Evolutionary conservation across 92 coral and sea anemone genomes (phyloP), one percentile per base, ranked within the genome.

Genomic region (Anthopleura xanthogrammica): DNA sequence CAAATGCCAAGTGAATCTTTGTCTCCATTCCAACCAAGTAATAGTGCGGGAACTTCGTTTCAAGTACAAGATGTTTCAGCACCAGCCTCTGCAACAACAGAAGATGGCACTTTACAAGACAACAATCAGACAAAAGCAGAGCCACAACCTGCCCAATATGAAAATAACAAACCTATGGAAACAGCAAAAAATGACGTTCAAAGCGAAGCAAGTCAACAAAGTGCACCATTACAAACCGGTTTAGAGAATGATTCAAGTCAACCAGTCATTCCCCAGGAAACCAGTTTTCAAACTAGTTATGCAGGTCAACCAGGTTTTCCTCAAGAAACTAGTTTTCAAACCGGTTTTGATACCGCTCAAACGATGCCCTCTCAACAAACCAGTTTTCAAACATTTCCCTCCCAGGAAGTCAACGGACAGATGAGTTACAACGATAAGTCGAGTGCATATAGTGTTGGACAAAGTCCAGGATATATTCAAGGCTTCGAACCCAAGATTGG

Each of bases 361-460:
- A 29, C 74, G 8, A 68, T 68, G 41, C 74, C 42, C 42, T 12
- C 74, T 11, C 74, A 24, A 68, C 74, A 68, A 68, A 29, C 74
- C 41, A 68, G 42, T 13, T 24, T 68, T 2, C 74, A 68, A 68
- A 68, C 41, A 11, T 23, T 9, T 68, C 16, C 42, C 5, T n/a
- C 41, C 42, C 74, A 68, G 29, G 3, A 24, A 68, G 7, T 29
- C 43, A 36, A 3, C 17, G 74, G 42, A 7, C 74, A 68, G 42
- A 68, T 14, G 36, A 13, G 16, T 3, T 68, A 68, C 19, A 23
- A 68, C 42, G 74, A 36, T 2, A 68, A 68, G 41, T 68, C 74
- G 11, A 68, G 74, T 22, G 36, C 76, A 39, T 80, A 80, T 65
- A 20, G 76, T n/a, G 83, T 65, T 22, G 77, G 76, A 70, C 77